Conservation (phyloP, 2,888 invertebrate species). For the Lepidochrysops patricia region DNA sequence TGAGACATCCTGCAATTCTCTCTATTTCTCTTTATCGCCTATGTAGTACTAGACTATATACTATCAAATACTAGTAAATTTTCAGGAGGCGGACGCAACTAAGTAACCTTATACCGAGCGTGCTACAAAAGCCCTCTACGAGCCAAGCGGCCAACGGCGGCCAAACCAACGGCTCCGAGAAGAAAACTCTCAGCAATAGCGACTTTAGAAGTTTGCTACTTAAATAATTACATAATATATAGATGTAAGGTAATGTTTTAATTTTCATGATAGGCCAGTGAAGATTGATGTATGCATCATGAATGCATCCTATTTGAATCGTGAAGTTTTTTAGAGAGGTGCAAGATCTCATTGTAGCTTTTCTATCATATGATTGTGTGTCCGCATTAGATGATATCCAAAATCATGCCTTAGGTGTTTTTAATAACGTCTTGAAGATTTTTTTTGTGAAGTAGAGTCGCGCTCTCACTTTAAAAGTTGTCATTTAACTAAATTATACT, state of each 20-base stretch:
- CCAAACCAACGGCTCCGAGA: conserved; percentile 32
- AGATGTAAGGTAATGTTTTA: conserved; percentile 2
- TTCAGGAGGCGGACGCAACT: conserved; percentile 62
- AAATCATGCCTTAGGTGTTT: background rate
- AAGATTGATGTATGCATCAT: background rate
- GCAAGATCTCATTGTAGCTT: background rate
- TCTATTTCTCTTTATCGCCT: no score
- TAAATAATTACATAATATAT: conserved; percentile 33
- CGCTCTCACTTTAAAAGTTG: no score
- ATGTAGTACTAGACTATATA: no score
- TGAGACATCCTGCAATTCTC: no score
- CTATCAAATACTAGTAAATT: no score
- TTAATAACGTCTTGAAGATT: no score
- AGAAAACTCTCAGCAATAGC: conserved; percentile 59
- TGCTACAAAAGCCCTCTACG: conserved; percentile 50
- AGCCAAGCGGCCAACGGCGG: conserved; percentile 35
- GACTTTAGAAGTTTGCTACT: conserved; percentile 74
- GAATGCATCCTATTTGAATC: background rate
- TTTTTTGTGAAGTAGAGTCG: no score
- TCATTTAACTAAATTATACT: no score
- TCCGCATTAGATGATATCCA: background rate
- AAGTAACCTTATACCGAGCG: conserved; percentile 62
- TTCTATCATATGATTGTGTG: background rate
- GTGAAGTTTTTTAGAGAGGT: background rate
- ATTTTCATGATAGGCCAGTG: background rate